These are phyloP conservation scores for Drosophila lowei DNA, from an alignment of 1,140 invertebrate species.

Conservation along the genomic window DNA sequence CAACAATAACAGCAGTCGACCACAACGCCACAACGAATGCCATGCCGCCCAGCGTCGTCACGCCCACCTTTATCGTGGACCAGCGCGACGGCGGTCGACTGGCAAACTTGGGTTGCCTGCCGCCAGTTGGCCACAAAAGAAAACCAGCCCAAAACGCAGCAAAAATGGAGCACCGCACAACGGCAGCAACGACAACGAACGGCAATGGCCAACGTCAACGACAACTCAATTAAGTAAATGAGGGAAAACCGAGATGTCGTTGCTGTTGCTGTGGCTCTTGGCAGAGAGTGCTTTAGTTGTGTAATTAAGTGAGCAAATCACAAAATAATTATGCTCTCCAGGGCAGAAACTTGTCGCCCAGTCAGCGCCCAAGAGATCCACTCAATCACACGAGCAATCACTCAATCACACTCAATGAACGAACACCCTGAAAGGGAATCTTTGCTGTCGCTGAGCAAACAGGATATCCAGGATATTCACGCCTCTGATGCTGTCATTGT, in stretches of 20 bases:
- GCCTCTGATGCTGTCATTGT: slow-evolving; percentile 7
- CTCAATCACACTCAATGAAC: background rate
- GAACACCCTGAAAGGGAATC: background rate
- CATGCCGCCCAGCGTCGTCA: background rate
- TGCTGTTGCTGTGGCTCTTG: slow-evolving; percentile 24
- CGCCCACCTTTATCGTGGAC: slow-evolving; percentile 13
- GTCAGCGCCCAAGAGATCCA: background rate
- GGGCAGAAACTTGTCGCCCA: slow-evolving; percentile 1
- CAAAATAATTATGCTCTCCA: slow-evolving; percentile 29
- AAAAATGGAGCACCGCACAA: slow-evolving; percentile 48
- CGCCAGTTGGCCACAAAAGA: slow-evolving; percentile 42
- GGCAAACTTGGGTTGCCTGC: slow-evolving; percentile 21
- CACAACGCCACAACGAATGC: background rate
- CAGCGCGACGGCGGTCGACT: slow-evolving; percentile 1
- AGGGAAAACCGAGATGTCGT: slow-evolving; percentile 57
- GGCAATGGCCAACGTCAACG: slow-evolving; percentile 23
- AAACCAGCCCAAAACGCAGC: slow-evolving; percentile 41
- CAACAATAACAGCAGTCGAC: slow-evolving; percentile 29
- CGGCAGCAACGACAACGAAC: slow-evolving; percentile 1
- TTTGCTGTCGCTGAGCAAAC: slow-evolving; percentile 3
- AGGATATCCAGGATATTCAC: too few relatives aligned
- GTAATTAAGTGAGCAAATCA: slow-evolving; percentile 46
- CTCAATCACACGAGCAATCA: background rate
- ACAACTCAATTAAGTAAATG: slow-evolving; percentile 77
- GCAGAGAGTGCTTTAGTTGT: slow-evolving; percentile 40